Conservation (phyloP, 2,797 vertebrate species). For the Euthynnus affinis region DNA sequence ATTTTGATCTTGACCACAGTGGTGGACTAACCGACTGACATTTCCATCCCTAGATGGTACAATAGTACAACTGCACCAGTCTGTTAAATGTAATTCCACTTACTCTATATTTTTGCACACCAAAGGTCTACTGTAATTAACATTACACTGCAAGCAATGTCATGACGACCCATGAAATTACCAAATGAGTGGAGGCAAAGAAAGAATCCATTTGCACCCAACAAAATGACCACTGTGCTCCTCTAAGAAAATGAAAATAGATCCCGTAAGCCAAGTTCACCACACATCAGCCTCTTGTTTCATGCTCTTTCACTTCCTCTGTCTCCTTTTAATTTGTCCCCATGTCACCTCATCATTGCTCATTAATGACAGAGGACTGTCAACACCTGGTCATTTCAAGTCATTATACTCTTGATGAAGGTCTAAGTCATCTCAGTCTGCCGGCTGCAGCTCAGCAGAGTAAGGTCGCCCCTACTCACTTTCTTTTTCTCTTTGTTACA, state of each 20-base stretch:
- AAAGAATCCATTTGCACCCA: background rate
- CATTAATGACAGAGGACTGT: slow-evolving; percentile 54
- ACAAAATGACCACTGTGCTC: background rate
- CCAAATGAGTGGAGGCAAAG: slow-evolving; percentile 1
- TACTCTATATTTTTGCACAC: background rate
- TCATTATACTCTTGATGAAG: slow-evolving; percentile 33
- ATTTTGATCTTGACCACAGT: no score
- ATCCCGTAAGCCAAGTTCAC: background rate
- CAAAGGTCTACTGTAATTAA: background rate
- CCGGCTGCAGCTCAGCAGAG: background rate
- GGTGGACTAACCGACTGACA: background rate
- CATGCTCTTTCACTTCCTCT: background rate
- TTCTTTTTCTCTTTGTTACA: slow-evolving; percentile 14
- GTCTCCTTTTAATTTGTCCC: slow-evolving; percentile 32
- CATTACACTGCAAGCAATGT: background rate
- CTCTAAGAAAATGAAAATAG: background rate
- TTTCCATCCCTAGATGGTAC: no score
- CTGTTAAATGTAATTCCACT: background rate
- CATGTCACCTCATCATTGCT: slow-evolving; percentile 37
- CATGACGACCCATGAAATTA: background rate
- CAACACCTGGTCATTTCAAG: slow-evolving; percentile 63
- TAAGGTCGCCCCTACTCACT: background rate
- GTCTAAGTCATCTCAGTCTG: slow-evolving; percentile 16
- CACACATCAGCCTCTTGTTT: background rate
- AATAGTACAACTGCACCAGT: background rate